Conservation (phyloP, 2,113 vertebrate genomes). For the Camelus dromedarius region DNA sequence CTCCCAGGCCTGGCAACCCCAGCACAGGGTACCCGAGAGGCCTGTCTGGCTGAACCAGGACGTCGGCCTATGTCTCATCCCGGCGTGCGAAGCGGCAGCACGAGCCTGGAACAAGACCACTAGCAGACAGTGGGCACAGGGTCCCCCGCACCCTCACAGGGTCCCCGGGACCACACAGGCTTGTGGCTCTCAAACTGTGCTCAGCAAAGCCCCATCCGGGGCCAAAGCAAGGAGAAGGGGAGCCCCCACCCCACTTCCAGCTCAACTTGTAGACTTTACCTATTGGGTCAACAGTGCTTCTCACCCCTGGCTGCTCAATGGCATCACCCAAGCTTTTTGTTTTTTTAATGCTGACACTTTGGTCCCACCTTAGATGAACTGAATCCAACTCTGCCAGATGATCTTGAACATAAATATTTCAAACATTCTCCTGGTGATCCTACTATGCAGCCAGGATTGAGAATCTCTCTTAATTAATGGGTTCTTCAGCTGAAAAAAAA, state of each 20-base stretch:
- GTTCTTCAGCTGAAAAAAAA: background rate
- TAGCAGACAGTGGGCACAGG: background rate
- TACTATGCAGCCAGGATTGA: background rate
- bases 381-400: background rate
- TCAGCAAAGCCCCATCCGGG: background rate
- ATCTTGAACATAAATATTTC: background rate
- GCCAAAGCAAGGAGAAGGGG: background rate
- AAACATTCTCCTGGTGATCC: background rate
- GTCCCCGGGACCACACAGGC: background rate
- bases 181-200: background rate
- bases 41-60: background rate
- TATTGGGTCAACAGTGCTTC: background rate
- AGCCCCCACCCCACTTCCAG: background rate
- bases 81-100: background rate
- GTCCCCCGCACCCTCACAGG: background rate
- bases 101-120: background rate
- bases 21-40: background rate
- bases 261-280: too few relatives aligned
- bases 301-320: background rate
- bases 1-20: background rate
- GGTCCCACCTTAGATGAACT: background rate
- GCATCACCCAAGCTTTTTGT: background rate
- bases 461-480: background rate
- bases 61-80: background rate
- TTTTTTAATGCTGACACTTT: background rate